Percentiles rank a stretch among this genome's conserved stretches.
phyloP scores from a whole-genome alignment of 2,797 vertebrate species.

The Girardinus metallicus region DNA sequence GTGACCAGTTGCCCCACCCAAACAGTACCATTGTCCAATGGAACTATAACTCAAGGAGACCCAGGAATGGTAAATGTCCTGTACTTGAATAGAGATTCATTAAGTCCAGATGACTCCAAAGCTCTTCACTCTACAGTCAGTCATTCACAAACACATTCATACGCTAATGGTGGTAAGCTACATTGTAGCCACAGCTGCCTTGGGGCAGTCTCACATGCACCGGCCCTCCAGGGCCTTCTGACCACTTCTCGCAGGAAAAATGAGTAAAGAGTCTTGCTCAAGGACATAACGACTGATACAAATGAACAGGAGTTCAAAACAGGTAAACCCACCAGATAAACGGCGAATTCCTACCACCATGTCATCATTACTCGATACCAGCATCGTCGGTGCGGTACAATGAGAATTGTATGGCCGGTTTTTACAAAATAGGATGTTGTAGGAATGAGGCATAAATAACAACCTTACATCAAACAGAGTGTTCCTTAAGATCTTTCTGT shows the following conservation, averaged over 20 bases:
- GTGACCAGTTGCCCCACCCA: background rate
- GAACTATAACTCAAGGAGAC: background rate
- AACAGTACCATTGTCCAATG: background rate
- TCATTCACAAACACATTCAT: background rate
- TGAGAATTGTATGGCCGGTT: background rate
- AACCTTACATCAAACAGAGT: background rate
- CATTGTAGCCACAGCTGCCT: background rate
- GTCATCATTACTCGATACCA: too few relatives aligned
- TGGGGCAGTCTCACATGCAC: background rate
- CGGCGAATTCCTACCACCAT: background rate
- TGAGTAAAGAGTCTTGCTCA: background rate
- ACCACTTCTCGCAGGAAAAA: background rate
- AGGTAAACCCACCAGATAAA: background rate
- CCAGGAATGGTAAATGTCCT: background rate
- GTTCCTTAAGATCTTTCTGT: background rate
- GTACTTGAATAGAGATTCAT: background rate
- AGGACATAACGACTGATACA: background rate
- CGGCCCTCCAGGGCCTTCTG: too few relatives aligned
- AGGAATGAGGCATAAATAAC: background rate
- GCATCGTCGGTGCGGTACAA: background rate
- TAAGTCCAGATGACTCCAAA: background rate
- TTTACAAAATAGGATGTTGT: background rate
- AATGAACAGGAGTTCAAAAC: background rate
- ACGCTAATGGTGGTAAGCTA: background rate
- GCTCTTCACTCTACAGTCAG: background rate